phyloP scores from a whole-genome alignment of 2,113 vertebrate genomes.

The Fukomys damarensis region DNA sequence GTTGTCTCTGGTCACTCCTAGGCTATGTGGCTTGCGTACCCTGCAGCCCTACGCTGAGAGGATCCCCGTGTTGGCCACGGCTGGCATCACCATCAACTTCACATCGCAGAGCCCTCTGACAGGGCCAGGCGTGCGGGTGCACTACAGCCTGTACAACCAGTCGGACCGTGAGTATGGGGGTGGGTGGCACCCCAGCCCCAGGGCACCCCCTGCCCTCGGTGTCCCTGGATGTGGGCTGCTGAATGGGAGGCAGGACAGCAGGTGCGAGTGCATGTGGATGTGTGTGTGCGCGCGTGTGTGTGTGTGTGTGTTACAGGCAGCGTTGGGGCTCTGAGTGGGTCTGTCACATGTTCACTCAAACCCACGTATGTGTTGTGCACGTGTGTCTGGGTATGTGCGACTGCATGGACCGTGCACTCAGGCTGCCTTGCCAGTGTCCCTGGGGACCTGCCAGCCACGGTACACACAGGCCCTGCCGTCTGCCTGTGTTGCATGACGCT shows the following conservation, averaged over 20 bases:
- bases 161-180: constrained; percentile 91
- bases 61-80: constrained; percentile 87
- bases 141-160: constrained; percentile 93
- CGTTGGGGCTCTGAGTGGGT: neutral
- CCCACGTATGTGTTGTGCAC: fast-evolving
- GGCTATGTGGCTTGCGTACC: constrained; percentile 91
- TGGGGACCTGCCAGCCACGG: neutral
- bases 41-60: constrained; percentile 92
- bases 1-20: constrained; percentile 68
- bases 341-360: no score
- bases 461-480: no score
- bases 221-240: neutral
- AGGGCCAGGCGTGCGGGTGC: constrained; percentile 92
- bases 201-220: neutral
- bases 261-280: fast-evolving
- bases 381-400: no score
- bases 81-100: constrained; percentile 89
- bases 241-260: neutral
- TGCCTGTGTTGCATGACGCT: neutral
- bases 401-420: neutral
- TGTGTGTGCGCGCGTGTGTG: fast-evolving
- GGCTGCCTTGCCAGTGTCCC: neutral
- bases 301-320: fast-evolving
- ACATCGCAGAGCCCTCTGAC: constrained; percentile 93
- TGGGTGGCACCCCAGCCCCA: neutral